These are phyloP conservation scores for Ceramica pisi DNA, from an alignment of 2,888 invertebrate species.

Conservation along the genomic window DNA sequence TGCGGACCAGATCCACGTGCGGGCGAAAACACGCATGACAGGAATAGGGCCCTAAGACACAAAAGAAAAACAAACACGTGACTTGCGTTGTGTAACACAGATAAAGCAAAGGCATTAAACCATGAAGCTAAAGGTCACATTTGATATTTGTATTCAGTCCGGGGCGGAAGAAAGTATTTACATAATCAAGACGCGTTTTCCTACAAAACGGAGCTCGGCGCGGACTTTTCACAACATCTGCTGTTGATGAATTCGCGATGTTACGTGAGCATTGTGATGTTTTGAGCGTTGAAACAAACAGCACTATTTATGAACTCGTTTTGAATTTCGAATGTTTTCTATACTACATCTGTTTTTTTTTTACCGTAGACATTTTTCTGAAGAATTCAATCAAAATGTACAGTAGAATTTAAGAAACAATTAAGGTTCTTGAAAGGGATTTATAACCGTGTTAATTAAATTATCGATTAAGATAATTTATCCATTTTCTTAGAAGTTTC, in stretches of 20 bases:
- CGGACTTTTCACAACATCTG: constrained; percentile 47
- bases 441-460: background rate
- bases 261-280: constrained; percentile 28
- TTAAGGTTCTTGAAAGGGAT: constrained; percentile 1
- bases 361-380: background rate
- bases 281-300: constrained; percentile 43
- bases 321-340: constrained; percentile 36
- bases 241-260: constrained; percentile 40
- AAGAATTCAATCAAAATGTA: background rate
- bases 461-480: constrained; percentile 30
- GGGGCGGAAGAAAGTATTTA: constrained; percentile 48
- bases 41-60: too few species aligned
- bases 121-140: constrained; percentile 55
- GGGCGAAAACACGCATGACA: too few species aligned
- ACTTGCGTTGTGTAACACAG: constrained; percentile 31
- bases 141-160: constrained; percentile 59
- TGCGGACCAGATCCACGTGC: too few species aligned
- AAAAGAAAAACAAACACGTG: constrained; percentile 22
- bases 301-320: background rate
- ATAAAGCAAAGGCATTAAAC: constrained; percentile 31
- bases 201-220: constrained; percentile 10
- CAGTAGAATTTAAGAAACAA: constrained; percentile 10
- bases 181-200: constrained; percentile 50
- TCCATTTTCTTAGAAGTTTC: constrained; percentile 41
- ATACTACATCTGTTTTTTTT: background rate